phyloP scores from a whole-genome alignment of 2,797 vertebrate genomes.

The Chelonia mydas region DNA sequence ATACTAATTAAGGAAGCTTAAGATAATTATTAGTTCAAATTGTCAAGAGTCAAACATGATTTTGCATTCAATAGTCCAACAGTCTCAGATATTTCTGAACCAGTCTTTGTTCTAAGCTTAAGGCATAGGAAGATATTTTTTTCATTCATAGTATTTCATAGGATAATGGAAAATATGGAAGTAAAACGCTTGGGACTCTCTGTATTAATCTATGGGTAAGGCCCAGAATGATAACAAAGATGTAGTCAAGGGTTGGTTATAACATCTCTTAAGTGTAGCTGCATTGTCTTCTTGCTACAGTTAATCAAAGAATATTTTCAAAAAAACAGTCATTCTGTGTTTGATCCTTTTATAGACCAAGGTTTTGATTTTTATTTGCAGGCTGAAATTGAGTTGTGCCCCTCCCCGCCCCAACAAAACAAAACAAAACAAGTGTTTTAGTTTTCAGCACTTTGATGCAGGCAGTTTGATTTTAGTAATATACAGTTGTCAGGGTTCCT shows the following conservation, averaged over 20 bases:
- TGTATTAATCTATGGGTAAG: neutral
- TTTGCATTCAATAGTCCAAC: neutral
- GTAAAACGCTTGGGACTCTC: neutral
- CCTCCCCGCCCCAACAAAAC: neutral
- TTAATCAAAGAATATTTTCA: neutral
- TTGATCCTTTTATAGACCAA: neutral
- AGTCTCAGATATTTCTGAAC: neutral
- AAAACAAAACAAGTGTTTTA: too few species aligned
- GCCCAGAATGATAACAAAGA: neutral
- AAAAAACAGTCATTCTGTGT: neutral
- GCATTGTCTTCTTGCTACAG: neutral
- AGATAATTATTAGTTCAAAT: neutral
- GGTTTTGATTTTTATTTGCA: neutral
- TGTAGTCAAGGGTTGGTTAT: neutral
- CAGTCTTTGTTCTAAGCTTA: neutral
- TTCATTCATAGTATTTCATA: neutral
- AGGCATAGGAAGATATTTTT: neutral
- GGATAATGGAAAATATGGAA: neutral
- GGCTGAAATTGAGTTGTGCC: constrained; percentile 17
- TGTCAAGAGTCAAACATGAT: neutral
- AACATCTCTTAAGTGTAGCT: neutral
- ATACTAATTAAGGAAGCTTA: neutral
- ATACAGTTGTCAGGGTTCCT: too few species aligned
- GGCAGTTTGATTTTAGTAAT: too few species aligned
- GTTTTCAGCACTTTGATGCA: too few species aligned